Evolutionary conservation across 1,140 invertebrate species (phyloP).

Genomic region (Cotesia glomerata): DNA sequence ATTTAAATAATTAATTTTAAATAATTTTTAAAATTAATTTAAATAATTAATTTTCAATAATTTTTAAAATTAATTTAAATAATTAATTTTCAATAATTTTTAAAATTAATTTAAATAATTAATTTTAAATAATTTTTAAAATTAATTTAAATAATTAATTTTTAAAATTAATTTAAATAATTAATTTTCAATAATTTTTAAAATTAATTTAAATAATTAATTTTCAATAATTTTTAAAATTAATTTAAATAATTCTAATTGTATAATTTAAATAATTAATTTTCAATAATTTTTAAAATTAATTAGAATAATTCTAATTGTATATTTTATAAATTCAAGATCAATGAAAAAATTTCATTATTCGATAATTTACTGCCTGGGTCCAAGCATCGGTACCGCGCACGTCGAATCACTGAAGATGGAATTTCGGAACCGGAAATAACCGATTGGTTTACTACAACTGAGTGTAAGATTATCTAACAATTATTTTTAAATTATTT

Average conservation of each 20-base stretch:
- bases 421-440: slow-evolving; percentile 41
- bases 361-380: slow-evolving; percentile 24
- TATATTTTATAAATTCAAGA: slow-evolving; percentile 15
- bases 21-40: background rate
- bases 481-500: too few relatives aligned
- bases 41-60: too few relatives aligned
- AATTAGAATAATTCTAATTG: background rate
- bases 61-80: background rate
- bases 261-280: too few relatives aligned
- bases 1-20: background rate
- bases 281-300: background rate
- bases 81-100: too few relatives aligned
- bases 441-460: slow-evolving; percentile 43
- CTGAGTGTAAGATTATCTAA: slow-evolving; percentile 15
- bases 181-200: too few relatives aligned
- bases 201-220: background rate
- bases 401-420: slow-evolving; percentile 30
- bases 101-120: background rate
- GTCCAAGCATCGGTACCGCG: slow-evolving; percentile 39
- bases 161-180: background rate
- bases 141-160: background rate
- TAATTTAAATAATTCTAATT: background rate
- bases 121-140: too few relatives aligned
- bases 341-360: slow-evolving; percentile 19
- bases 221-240: too few relatives aligned